Evolutionary conservation across 2,113 vertebrate species (phyloP), one percentile per base, ranked within the genome.

Genomic region (Diadophis punctatus): DNA sequence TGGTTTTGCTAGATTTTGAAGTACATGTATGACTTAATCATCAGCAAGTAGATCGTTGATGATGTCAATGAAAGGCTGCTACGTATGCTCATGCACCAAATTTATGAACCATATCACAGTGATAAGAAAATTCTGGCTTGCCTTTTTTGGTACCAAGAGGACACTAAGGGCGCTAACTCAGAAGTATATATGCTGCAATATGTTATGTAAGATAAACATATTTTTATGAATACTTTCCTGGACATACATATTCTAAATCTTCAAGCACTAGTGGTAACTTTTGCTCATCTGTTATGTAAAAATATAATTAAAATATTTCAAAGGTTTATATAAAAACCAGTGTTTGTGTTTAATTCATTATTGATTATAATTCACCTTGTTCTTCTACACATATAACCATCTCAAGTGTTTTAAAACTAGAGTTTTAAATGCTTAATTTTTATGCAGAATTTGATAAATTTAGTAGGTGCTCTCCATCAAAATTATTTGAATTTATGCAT

Each of bases 381-480:
- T 93, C 92, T 96, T 74, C 27, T 10, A 91, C 39, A 94, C 60
- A 86, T 55, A 34, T 49, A 63, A 80, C 6, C 9, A 39, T 43
- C 89, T 11, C 8, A 90, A 94, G 95, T 14, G 90, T 39, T 92
- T 91, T 87, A 96, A 95, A 95, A 94, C 90, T 25, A 43, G 95
- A 93, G 90, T 95, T 63, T 94, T 93, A 90, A 91, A 94, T 94
- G 14, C 14, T 93, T 93, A 95, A 68, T 34, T 34, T 96, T 97
- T 96, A 89, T 95, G 89, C 91, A 96, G 95, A 97, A 98, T 96
- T 96, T 96, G 91, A 90, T 90, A 90, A 93, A 95, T 55, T 96
- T 52, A 91, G 95, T 96, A 97, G 96, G 96, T 97, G 94, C 92
- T 97, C 95, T 95, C 22, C 30, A 90, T 55, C 22, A 88, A 34